Conservation (phyloP, 2,888 invertebrate genomes). For the Hydropsyche betteni region DNA sequence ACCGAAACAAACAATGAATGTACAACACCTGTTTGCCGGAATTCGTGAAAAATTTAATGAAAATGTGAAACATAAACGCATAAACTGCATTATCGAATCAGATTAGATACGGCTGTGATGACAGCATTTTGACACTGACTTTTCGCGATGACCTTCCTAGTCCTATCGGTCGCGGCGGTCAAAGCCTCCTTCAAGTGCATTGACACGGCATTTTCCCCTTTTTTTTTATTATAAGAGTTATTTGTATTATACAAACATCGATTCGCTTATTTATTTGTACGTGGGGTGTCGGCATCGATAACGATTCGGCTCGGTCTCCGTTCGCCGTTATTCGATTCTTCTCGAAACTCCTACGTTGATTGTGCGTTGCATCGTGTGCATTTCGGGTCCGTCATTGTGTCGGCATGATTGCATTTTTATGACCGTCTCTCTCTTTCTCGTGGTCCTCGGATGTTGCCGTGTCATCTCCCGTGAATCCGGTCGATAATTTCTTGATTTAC, state of each 20-base stretch:
- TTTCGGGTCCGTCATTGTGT: conserved; percentile 9
- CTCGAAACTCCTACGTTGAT: not conserved
- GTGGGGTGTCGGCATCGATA: conserved; percentile 3
- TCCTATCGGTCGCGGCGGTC: conserved; percentile 17
- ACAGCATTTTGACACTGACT: too few species aligned
- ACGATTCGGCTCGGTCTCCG: not conserved
- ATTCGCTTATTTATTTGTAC: not conserved
- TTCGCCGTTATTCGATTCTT: conserved; percentile 16
- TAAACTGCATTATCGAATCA: not conserved
- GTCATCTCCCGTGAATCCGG: conserved; percentile 8
- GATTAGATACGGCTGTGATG: not conserved
- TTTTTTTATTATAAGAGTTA: not conserved
- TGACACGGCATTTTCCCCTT: not conserved
- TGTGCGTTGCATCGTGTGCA: not conserved
- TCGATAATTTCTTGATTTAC: conserved; percentile 12
- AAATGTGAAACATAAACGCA: not conserved
- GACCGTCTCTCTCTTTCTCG: not conserved
- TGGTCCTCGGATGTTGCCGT: not conserved
- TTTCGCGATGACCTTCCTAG: not conserved
- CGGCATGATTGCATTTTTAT: conserved; percentile 6
- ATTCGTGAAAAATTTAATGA: not conserved
- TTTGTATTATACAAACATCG: not conserved
- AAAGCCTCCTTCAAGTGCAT: conserved; percentile 1
- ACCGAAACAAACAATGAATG: not conserved
- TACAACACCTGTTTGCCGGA: not conserved